Evolutionary conservation across 2,113 vertebrate genomes (phyloP).

Genomic region (Corvus moneduloides): DNA sequence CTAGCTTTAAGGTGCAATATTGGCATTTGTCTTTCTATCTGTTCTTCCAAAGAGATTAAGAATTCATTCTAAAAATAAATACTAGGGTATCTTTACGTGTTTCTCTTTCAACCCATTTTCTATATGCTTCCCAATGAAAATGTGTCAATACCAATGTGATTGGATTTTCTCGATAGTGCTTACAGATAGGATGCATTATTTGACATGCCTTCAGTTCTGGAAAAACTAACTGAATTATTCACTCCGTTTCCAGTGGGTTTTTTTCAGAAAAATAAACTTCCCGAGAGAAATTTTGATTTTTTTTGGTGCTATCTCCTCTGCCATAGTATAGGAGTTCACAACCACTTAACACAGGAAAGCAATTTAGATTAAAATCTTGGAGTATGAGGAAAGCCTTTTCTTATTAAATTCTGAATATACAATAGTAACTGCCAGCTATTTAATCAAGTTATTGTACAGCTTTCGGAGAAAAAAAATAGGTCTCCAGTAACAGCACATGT

Average conservation of each 20-base stretch:
- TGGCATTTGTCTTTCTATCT: background rate
- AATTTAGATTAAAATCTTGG: constrained; percentile 75
- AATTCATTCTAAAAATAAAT: background rate
- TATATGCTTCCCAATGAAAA: constrained; percentile 35
- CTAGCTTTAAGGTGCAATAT: background rate
- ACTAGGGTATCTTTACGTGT: background rate
- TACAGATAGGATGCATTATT: constrained; percentile 38
- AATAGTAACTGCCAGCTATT: constrained; percentile 58
- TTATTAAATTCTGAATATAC: constrained; percentile 65
- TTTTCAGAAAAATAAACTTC: constrained; percentile 61
- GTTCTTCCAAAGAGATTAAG: background rate
- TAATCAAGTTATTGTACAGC: constrained; percentile 69
- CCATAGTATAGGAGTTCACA: constrained; percentile 39
- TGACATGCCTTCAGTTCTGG: constrained; percentile 50
- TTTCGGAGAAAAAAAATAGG: background rate
- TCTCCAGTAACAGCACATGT: background rate
- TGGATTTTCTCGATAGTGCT: constrained; percentile 65
- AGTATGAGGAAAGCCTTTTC: constrained; percentile 55
- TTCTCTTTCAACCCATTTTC: background rate
- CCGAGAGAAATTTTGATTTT: constrained; percentile 39
- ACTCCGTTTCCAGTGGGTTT: constrained; percentile 38
- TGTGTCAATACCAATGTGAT: constrained; percentile 50
- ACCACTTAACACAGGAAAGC: constrained; percentile 63
- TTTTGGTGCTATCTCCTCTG: constrained; percentile 35
- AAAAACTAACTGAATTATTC: constrained; percentile 68